Conservation (phyloP, 37 sponge, comb jelly and placozoan genomes). For the Mnemiopsis leidyi region DNA sequence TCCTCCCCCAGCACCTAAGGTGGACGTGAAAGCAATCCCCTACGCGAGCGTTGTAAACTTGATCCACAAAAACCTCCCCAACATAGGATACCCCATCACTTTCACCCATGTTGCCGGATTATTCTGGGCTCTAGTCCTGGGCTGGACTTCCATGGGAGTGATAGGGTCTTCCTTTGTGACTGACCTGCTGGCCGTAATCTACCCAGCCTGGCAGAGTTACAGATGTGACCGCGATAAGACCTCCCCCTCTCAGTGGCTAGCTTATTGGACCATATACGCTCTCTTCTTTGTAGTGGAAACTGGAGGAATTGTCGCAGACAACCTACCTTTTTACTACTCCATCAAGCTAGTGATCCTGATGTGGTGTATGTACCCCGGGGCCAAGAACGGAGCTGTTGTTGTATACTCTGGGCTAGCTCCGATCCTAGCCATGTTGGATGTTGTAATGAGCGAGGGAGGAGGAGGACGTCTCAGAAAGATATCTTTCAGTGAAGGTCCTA, state of each 20-base stretch:
- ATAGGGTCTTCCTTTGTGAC: background rate
- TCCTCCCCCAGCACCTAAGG: background rate
- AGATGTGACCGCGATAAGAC: background rate
- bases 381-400: background rate
- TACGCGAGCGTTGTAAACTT: background rate
- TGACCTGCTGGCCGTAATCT: background rate
- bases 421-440: background rate
- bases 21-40: background rate
- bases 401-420: background rate
- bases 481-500: background rate
- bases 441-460: background rate
- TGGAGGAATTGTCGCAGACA: background rate
- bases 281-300: background rate
- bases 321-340: background rate
- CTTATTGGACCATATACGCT: background rate
- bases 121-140: background rate
- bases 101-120: background rate
- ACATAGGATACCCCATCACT: background rate
- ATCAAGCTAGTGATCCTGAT: background rate
- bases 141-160: background rate
- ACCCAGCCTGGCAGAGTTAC: constrained; percentile 18
- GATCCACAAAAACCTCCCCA: background rate
- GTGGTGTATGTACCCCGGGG: constrained; percentile 24
- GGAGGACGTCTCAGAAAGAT: background rate
- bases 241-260: constrained; percentile 1